Conservation (phyloP, 1,140 invertebrate genomes). For the Steinernema feltiae region DNA sequence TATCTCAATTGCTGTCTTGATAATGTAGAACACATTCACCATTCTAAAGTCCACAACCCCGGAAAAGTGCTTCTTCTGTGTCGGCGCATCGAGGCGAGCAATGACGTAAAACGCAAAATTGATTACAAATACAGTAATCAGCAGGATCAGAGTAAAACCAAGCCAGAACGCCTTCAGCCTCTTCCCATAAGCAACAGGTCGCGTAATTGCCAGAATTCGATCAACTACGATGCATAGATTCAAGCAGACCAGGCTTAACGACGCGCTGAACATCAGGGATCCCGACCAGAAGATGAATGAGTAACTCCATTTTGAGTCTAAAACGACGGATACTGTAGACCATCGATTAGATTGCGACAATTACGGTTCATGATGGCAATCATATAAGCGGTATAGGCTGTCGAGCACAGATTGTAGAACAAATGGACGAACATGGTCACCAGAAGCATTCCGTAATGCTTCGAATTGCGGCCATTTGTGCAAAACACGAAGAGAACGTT, state of each 20-base stretch:
- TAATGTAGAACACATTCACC: not conserved
- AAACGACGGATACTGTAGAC: not conserved
- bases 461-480: not conserved
- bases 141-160: not conserved
- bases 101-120: not conserved
- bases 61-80: not conserved
- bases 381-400: not conserved
- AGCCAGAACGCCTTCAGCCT: not conserved
- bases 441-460: not conserved
- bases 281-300: not conserved
- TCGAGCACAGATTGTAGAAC: not conserved
- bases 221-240: not conserved
- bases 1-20: not conserved
- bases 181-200: not conserved
- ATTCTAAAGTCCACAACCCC: not conserved
- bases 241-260: not conserved
- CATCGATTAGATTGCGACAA: not conserved
- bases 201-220: not conserved
- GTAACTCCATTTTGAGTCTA: not conserved
- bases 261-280: not conserved
- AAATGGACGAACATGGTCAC: not conserved
- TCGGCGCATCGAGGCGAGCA: not conserved
- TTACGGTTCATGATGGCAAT: not conserved
- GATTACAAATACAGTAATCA: not conserved
- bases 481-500: not conserved